Evolutionary conservation across 2,888 invertebrate species (phyloP).

Genomic region (Amphipoea oculea): DNA sequence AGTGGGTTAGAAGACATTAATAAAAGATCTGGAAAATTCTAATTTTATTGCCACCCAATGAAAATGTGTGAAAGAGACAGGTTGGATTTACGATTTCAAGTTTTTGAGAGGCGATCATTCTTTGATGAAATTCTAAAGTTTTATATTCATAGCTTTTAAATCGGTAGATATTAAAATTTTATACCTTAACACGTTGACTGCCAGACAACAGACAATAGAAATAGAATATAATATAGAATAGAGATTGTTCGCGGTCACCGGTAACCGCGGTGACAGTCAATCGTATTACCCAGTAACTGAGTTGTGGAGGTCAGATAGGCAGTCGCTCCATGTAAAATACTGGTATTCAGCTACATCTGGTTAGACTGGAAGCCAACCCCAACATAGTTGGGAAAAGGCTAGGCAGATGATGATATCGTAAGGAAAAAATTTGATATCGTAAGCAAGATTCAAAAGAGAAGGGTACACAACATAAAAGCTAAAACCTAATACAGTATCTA

Average conservation of each 20-base stretch:
- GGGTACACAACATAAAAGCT: neutral
- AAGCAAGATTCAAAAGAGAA: neutral
- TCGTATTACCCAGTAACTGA: no score
- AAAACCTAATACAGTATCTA: neutral
- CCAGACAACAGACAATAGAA: no score
- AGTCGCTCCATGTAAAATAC: no score
- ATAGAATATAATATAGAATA: no score
- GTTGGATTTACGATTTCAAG: conserved; percentile 39
- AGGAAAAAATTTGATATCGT: neutral
- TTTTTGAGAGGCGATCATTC: conserved; percentile 31
- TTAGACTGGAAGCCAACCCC: no score
- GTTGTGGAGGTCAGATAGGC: no score
- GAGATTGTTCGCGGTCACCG: no score
- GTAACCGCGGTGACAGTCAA: no score
- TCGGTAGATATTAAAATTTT: neutral
- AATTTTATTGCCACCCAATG: conserved; percentile 1
- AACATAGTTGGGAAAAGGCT: no score
- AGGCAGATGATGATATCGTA: no score
- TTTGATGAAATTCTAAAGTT: conserved; percentile 23
- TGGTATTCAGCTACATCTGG: no score
- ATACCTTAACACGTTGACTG: neutral
- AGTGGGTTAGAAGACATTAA: neutral
- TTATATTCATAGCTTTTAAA: conserved; percentile 22
- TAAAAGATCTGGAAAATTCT: neutral
- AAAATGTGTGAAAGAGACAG: conserved; percentile 28